A percentile compares a stretch with the other conserved stretches of the same genome.
Conservation (phyloP, 2,888 invertebrate species). For the Parapristionchus giblindavisi region DNA sequence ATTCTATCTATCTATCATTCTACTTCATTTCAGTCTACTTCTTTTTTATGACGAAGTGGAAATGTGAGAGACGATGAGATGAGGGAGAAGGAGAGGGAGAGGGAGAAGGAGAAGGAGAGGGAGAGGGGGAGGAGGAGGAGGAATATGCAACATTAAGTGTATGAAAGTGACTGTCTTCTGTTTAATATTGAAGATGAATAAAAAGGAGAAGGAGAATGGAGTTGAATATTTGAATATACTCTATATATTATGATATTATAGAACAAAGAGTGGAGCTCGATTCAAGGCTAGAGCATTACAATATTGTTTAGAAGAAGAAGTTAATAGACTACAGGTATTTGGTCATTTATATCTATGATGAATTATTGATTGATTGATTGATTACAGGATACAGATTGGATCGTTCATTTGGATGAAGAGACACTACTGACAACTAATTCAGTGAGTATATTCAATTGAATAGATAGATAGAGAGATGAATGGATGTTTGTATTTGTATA, state of each 20-base stretch:
- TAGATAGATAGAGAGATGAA: background rate
- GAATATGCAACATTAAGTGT: no score
- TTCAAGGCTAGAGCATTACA: conserved; percentile 94
- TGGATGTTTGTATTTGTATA: background rate
- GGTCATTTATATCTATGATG: background rate
- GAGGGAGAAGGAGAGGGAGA: background rate
- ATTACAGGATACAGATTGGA: conserved; percentile 84
- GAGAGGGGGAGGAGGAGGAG: background rate
- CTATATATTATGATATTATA: conserved; percentile 61
- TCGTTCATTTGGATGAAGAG: conserved; percentile 91
- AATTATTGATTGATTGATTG: background rate
- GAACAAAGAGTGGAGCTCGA: conserved; percentile 88
- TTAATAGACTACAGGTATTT: conserved; percentile 75
- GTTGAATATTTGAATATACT: background rate
- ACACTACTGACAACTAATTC: conserved; percentile 91
- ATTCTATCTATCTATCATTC: no score
- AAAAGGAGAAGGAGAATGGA: conserved; percentile 13
- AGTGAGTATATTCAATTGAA: conserved; percentile 71
- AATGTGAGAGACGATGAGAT: conserved; percentile 20
- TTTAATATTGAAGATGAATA: background rate
- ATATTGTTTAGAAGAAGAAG: conserved; percentile 89
- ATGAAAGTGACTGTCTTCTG: no score
- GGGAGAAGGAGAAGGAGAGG: background rate
- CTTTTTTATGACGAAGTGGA: no score
- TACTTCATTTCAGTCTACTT: no score